A percentile compares a stretch with the other conserved stretches of the same genome.
Conservation (phyloP, 2,113 vertebrate species). For the Lepus europaeus region DNA sequence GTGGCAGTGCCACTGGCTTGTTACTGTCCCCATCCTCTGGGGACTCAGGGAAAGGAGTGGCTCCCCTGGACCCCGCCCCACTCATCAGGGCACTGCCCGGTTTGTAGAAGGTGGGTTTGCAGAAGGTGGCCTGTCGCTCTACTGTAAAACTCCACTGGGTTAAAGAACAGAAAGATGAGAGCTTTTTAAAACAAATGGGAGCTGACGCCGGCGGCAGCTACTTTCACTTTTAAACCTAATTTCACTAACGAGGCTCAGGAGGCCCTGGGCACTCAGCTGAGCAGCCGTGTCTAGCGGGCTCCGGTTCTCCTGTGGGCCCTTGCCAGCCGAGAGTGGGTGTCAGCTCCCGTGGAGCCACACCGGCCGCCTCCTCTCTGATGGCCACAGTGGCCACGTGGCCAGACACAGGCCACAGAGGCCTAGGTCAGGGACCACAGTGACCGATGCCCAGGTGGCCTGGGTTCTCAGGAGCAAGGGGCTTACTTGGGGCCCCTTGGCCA, state of each 20-base stretch:
- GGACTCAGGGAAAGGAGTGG: background rate
- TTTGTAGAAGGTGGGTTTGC: background rate
- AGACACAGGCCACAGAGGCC: constrained; percentile 59
- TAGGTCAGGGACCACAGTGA: background rate
- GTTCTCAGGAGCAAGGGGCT: constrained; percentile 53
- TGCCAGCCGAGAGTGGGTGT: constrained; percentile 2
- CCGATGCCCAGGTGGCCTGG: background rate
- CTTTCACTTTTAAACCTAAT: constrained; percentile 58
- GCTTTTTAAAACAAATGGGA: constrained; percentile 2
- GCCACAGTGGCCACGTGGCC: constrained; percentile 40
- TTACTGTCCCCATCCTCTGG: fast-evolving
- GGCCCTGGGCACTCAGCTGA: background rate
- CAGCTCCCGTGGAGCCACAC: constrained; percentile 39
- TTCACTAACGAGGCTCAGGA: constrained; percentile 52
- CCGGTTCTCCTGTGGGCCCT: background rate
- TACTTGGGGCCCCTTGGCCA: background rate
- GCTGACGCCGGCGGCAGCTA: constrained; percentile 1
- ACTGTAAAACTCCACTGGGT: background rate
- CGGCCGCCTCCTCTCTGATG: constrained; percentile 74
- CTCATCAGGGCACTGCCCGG: too few species aligned
- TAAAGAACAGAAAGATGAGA: constrained; percentile 3
- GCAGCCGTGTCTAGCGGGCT: background rate
- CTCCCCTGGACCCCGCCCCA: background rate
- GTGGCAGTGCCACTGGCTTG: background rate
- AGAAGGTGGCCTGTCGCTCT: background rate